These are phyloP conservation scores for Rhodeus uyekii DNA, from an alignment of 2,797 vertebrate species.

Conservation along the genomic window DNA sequence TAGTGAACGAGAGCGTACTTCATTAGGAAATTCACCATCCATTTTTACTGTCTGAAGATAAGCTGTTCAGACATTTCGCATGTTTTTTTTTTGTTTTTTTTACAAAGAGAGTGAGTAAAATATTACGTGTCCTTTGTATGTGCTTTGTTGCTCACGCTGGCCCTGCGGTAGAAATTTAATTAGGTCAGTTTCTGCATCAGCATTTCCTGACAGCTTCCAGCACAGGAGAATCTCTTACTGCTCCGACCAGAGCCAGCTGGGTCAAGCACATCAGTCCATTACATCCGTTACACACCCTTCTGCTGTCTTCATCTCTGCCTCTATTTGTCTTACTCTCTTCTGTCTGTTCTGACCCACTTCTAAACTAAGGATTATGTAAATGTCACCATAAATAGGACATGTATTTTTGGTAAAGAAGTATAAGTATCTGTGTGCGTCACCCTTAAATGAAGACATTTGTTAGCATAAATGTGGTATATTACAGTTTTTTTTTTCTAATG, in stretches of 20 bases:
- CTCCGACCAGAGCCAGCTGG: conserved; percentile 7
- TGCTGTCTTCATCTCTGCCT: conserved; percentile 1
- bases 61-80: not conserved
- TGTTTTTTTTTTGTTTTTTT: not conserved
- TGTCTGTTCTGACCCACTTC: conserved; percentile 25
- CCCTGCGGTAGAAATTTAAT: conserved; percentile 24
- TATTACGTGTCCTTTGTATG: not conserved
- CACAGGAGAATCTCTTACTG: conserved; percentile 44
- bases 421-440: not conserved
- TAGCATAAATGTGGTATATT: not conserved
- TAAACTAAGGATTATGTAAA: conserved; percentile 28
- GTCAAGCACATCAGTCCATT: conserved; percentile 18
- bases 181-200: conserved; percentile 40
- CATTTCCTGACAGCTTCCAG: conserved; percentile 39
- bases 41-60: not conserved
- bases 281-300: conserved; percentile 13
- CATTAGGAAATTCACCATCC: not conserved
- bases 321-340: conserved; percentile 1
- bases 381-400: not conserved
- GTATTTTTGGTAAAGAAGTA: conserved; percentile 2
- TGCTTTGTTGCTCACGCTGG: not conserved
- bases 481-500: not conserved
- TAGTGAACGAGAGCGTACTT: not conserved
- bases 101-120: not conserved
- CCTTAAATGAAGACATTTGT: not conserved